These are phyloP conservation scores for Poeciliopsis infans DNA, from an alignment of 2,797 vertebrate species.

Conservation along the genomic window DNA sequence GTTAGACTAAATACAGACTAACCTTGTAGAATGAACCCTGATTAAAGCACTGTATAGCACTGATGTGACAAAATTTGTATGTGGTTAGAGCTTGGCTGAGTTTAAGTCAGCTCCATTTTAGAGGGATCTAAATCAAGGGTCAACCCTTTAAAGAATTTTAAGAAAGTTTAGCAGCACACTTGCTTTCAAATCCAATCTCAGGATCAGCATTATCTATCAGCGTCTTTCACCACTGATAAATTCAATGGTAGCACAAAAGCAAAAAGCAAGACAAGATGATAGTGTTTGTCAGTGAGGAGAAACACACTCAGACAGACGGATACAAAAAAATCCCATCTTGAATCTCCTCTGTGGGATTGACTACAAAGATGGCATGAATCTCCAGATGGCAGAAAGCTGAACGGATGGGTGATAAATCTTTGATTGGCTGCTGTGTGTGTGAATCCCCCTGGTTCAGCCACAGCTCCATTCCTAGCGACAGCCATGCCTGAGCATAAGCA, in stretches of 20 bases:
- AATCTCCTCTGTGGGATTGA: constrained; percentile 45
- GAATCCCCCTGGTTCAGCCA: constrained; percentile 66
- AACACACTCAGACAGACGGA: constrained; percentile 32
- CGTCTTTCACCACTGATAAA: constrained; percentile 45
- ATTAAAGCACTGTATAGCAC: constrained; percentile 16
- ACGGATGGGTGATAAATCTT: constrained; percentile 72
- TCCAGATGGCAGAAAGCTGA: constrained; percentile 71
- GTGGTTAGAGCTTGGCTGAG: neutral
- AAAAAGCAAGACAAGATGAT: constrained; percentile 36
- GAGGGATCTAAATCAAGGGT: constrained; percentile 14
- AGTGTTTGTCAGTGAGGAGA: constrained; percentile 29
- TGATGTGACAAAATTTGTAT: constrained; percentile 3
- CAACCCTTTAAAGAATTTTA: constrained; percentile 1
- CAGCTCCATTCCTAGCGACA: constrained; percentile 43
- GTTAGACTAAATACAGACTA: constrained; percentile 51
- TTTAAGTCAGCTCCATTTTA: constrained; percentile 7
- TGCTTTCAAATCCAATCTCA: constrained; percentile 17
- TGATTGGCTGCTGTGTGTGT: constrained; percentile 73
- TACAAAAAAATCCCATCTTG: constrained; percentile 54
- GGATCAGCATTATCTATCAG: constrained; percentile 38
- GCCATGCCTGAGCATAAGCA: constrained; percentile 25
- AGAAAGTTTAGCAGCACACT: constrained; percentile 36
- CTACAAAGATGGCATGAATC: constrained; percentile 58
- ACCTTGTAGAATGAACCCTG: constrained; percentile 35
- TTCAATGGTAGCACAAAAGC: constrained; percentile 33